phyloP scores from a whole-genome alignment of 2,797 vertebrate species.

The Brachyrhaphis roseni region DNA sequence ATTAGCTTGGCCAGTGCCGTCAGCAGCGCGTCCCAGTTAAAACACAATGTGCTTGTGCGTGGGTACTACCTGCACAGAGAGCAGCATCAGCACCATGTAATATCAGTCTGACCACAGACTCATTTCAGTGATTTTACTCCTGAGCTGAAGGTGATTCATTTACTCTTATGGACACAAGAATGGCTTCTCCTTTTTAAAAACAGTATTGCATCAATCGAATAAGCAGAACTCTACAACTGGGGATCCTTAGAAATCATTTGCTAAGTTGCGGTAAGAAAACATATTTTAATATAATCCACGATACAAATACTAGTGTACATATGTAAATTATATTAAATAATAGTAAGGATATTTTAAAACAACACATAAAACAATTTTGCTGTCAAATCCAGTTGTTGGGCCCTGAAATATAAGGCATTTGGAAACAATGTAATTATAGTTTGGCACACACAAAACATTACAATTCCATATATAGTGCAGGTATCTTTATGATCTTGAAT shows the following conservation, averaged over 20 bases:
- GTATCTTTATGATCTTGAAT: background rate
- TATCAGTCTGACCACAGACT: conserved; percentile 5
- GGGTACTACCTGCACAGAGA: conserved; percentile 24
- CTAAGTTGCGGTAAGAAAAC: background rate
- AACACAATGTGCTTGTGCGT: conserved; percentile 12
- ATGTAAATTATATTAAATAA: background rate
- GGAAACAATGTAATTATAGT: background rate
- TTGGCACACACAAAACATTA: background rate
- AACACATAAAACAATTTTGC: background rate
- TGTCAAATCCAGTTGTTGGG: background rate
- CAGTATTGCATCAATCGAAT: background rate
- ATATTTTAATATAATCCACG: background rate
- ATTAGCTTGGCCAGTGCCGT: conserved; percentile 49
- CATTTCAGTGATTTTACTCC: conserved; percentile 5
- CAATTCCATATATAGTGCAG: background rate
- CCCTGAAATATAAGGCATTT: background rate
- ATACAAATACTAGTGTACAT: background rate
- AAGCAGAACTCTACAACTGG: background rate
- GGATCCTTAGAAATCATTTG: background rate
- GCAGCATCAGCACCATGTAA: conserved; percentile 21
- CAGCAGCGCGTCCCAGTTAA: conserved; percentile 47
- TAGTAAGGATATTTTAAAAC: background rate
- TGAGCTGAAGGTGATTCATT: background rate
- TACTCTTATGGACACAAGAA: background rate
- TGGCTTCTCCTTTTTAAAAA: background rate